These are phyloP conservation scores for Marcusenius ussheri DNA, from an alignment of 2,113 vertebrate species.

Conservation along the genomic window DNA sequence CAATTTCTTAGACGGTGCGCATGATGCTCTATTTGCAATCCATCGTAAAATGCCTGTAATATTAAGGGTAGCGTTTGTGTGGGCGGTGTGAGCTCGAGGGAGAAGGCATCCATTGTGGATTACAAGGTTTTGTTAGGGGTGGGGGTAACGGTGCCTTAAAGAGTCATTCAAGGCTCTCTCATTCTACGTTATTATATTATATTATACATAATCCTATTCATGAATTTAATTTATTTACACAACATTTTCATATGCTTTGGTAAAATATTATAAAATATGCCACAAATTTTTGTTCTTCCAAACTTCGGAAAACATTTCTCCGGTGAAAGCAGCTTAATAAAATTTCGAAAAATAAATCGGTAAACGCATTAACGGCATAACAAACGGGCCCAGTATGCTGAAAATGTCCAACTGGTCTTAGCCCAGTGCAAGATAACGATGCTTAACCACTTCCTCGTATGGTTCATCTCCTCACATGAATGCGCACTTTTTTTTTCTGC, in stretches of 20 bases:
- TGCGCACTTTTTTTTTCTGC: background rate
- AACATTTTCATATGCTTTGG: background rate
- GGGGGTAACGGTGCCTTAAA: background rate
- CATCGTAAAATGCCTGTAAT: background rate
- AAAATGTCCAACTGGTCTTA: background rate
- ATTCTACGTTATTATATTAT: background rate
- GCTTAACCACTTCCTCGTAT: background rate
- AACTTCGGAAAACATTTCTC: background rate
- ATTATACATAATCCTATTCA: background rate
- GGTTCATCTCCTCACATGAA: background rate
- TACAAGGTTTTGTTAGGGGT: background rate
- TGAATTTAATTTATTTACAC: background rate
- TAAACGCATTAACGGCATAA: background rate
- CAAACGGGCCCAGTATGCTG: background rate
- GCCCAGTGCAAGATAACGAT: background rate
- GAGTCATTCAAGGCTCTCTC: background rate
- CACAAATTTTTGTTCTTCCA: background rate
- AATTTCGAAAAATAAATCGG: background rate
- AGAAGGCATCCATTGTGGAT: background rate
- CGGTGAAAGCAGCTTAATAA: background rate
- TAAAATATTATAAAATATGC: background rate
- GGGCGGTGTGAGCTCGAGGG: background rate
- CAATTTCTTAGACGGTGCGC: background rate
- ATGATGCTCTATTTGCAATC: background rate
- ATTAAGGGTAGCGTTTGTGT: slow-evolving; percentile 8